Conservation (phyloP, 2,797 vertebrate genomes). For the Rhincodon typus region DNA sequence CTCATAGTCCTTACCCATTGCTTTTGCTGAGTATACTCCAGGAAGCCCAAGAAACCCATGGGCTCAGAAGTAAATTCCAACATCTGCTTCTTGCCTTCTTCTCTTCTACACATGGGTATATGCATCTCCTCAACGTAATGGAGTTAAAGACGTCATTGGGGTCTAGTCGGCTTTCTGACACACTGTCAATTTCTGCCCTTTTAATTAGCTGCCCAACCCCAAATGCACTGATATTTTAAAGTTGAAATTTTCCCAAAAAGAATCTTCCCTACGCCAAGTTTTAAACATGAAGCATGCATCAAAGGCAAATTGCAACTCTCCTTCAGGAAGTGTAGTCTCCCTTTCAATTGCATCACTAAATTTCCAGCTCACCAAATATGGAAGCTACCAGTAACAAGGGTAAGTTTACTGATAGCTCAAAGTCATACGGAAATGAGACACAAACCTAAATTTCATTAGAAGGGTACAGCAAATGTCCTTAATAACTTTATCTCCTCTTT, state of each 20-base stretch:
- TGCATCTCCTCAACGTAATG: not conserved
- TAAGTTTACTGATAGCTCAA: not conserved
- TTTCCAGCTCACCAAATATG: not conserved
- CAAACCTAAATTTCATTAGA: not conserved
- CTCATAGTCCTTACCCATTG: not conserved
- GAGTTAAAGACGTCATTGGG: not conserved
- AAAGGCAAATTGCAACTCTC: not conserved
- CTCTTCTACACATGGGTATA: too few relatives aligned
- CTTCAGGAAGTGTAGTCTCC: not conserved
- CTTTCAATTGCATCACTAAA: not conserved
- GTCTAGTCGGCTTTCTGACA: not conserved
- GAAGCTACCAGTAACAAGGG: not conserved
- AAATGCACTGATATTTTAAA: not conserved
- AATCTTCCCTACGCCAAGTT: not conserved
- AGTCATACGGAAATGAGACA: not conserved
- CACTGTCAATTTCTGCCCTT: not conserved
- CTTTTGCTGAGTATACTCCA: too few relatives aligned
- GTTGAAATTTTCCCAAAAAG: not conserved
- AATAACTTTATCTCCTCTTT: not conserved
- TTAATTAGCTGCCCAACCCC: not conserved
- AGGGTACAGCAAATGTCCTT: not conserved
- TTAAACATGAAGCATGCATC: not conserved
- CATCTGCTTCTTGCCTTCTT: not conserved
- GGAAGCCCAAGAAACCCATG: not conserved
- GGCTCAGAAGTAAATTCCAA: not conserved